Conservation (phyloP, 2,797 vertebrate species). For the Pseudochirops corinnae region DNA sequence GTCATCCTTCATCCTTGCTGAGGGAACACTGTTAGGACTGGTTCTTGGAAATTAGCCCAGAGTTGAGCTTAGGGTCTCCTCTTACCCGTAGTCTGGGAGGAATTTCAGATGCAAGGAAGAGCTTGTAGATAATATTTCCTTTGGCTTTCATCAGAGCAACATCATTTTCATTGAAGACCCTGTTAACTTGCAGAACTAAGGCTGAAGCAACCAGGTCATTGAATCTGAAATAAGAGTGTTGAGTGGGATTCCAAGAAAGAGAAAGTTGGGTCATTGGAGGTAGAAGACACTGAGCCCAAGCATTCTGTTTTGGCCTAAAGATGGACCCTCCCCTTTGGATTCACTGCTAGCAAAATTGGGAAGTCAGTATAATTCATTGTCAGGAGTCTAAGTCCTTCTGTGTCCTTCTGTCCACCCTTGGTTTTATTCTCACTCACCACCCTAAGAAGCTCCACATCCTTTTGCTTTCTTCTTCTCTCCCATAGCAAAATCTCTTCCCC, state of each 20-base stretch:
- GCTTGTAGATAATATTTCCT: conserved; percentile 79
- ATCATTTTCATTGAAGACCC: conserved; percentile 67
- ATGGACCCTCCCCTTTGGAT: background rate
- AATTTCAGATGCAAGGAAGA: conserved; percentile 83
- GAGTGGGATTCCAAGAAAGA: conserved; percentile 1
- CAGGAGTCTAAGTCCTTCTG: background rate
- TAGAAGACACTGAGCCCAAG: background rate
- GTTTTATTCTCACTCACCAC: background rate
- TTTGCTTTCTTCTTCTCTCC: background rate
- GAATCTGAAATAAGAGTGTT: conserved; percentile 77
- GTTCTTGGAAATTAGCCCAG: conserved; percentile 10
- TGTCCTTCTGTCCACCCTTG: background rate
- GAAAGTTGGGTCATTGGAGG: background rate
- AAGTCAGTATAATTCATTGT: background rate
- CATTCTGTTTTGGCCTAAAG: background rate
- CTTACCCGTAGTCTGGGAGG: conserved; percentile 84
- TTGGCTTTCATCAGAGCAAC: conserved; percentile 81
- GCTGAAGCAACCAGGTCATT: conserved; percentile 80
- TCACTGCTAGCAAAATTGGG: background rate
- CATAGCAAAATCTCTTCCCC: background rate
- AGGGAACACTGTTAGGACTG: background rate
- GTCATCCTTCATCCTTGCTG: background rate
- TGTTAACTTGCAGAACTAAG: conserved; percentile 51
- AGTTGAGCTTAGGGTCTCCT: background rate
- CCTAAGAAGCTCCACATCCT: background rate